Base-by-base conservation (phyloP, 2,888 invertebrate genomes). In the Tuta absoluta region DNA sequence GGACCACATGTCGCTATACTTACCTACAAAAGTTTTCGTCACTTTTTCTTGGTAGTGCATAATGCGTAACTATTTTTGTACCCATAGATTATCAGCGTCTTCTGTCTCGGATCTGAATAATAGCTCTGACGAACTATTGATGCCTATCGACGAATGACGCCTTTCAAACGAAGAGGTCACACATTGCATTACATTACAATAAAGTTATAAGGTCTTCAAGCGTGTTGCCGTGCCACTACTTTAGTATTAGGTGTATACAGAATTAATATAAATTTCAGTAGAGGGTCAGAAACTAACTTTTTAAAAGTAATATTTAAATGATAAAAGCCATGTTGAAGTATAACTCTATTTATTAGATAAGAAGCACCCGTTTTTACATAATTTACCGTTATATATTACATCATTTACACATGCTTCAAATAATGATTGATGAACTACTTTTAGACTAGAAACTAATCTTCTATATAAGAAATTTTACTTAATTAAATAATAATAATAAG, bases 51-150 rank as follows among this genome's bases (percentile, higher is more conserved):
- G 10, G 10, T 33, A 33, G 4, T 10, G 33, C 10, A 33, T 33
- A 8, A 33, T 10, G 10, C 10, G 8, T 33, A 1, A 4, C 33
- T 10, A 8, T 8, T 33, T 33, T 10, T 45, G n/a, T 45, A n/a
- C 8, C 41, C 41, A 23, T 23, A 53, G 51, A 24, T 53, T 68
- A 19, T 65, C 72, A 4, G 77, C 78, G 1, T 82, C 87, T 0
- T 85, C 88, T 0, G 78, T 75, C 0, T 85, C 89, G 0, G 89
- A 87, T 49, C 68, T 67, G 2, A 81, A 84, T 57, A 45, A 45
- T 33, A 90, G 89, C 67, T 86, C 87, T 0, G 89, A 91, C 67
- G 89, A 90, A 66, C 72, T 89, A 65, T 70, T 91, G 61, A 87
- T 87, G 66, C 88, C 88, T 59, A 89, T 89, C 68, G 80, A 84